Evolutionary conservation across 2,113 vertebrate genomes (phyloP).

Genomic region (Charina bottae): DNA sequence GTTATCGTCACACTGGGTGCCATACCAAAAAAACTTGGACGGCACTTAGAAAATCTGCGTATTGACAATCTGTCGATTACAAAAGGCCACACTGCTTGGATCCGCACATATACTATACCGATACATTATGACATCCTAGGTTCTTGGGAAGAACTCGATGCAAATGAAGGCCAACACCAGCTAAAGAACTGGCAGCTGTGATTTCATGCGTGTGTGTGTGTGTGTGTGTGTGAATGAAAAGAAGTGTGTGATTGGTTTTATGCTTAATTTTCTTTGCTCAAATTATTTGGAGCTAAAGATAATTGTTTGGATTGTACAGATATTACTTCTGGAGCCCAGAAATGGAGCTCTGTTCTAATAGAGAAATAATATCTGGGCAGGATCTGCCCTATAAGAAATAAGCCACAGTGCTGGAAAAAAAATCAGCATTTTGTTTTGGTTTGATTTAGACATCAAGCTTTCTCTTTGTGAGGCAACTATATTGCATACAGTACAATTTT

Average conservation of each 20-base stretch:
- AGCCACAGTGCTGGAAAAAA: neutral
- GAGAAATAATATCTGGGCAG: neutral
- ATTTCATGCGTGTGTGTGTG: no score
- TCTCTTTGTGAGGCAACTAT: neutral
- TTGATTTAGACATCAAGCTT: neutral
- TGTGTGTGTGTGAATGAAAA: no score
- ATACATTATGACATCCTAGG: no score
- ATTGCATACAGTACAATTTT: neutral
- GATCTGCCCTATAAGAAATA: neutral
- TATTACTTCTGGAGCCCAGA: neutral
- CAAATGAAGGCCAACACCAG: no score
- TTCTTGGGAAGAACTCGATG: no score
- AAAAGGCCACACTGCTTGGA: no score
- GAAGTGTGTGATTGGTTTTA: neutral
- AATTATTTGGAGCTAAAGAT: neutral
- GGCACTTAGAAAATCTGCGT: no score
- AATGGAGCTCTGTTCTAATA: neutral
- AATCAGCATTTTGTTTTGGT: neutral
- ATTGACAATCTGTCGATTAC: no score
- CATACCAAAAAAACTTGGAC: no score
- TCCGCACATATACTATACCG: no score
- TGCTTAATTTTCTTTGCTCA: neutral
- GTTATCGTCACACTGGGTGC: no score
- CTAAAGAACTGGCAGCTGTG: no score
- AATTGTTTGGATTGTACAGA: fast-evolving